Evolutionary conservation across 2,113 vertebrate genomes (phyloP), one percentile per base, ranked within the genome.

Genomic region (Struthidea cinerea): DNA sequence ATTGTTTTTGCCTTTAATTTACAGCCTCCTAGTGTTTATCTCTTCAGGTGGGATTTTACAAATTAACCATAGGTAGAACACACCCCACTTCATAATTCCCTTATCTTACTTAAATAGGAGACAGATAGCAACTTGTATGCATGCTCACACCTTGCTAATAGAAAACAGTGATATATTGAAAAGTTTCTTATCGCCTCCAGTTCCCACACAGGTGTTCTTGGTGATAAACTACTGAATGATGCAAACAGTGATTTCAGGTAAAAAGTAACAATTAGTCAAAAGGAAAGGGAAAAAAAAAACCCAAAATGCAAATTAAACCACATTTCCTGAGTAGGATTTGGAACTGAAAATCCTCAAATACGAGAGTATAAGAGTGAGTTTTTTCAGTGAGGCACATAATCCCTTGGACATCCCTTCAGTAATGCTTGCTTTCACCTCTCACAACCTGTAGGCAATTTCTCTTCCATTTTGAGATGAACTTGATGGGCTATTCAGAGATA

Each of bases 41-140:
- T 96, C 41, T 87, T 95, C 94, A 95, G 76, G 94, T 97, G 95
- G 95, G 96, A 90, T 97, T 97, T 97, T 90, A 97, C 90, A 69
- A 96, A 89, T 94, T 97, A 96, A 96, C 96, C 81, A 57, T 75
- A 70, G 63, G 92, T 84, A 92, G 87, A 94, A 94, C 94, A 97
- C 97, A 84, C 97, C 94, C 89, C 57, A 55, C 84, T 97, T 97
- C 92, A 92, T 97, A 97, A 96, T 95, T 96, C 46, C 78, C 95
- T 98, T 98, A 98, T 98, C 98, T 97, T 97, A 73, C 91, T 97
- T 97, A 96, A 97, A 97, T 96, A 97, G 80, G 84, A 87, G 77
- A 42, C 28, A 96, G 97, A 96, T 96, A 97, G 63, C 42, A 39
- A 80, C 56, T 92, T 84, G 90, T 94, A 87, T 85, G 94, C 26